Evolutionary conservation across 2,888 invertebrate genomes (phyloP), one percentile per base, ranked within the genome.

Genomic region (Orthosia cruda): DNA sequence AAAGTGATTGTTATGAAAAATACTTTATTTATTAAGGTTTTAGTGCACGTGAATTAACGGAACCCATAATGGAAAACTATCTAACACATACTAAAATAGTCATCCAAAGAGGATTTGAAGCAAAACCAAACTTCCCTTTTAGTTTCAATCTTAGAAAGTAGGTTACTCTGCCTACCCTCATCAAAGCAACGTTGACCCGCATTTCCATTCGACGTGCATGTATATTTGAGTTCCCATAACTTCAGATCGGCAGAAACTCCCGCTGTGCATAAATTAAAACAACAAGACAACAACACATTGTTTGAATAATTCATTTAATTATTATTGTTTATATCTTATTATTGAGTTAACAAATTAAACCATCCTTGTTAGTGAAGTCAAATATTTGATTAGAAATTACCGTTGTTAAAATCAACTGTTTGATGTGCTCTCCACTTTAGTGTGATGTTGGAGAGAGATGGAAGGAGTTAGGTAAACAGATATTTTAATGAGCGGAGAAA

Each of bases 261-360:
- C 84, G 20, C 20, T 75, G 71, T 55, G 84, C 84, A 87, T 85
- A 81, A 77, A 87, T 85, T 87, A 85, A 80, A 85, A 85, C 52
- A 23, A 16, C 15, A 76, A 87, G 78, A 77, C 73, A 73, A 77
- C 73, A 73, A 74, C 79, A 79, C 57, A 62, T 71, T 74, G 72
- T 59, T 75, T 75, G 75, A 79, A 75, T 71, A 49, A 79, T 75
- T 71, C 71, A 75, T 75, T 79, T 23, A 79, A 75, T 75, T 61
- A 75, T 75, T 85, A 78, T 79, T 86, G 88, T 88, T 88, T 88
- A 71, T 54, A 52, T 58, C n/a, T 40, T 59, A 49, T 49, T 54
- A 88, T 83, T 74, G 57, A 76, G 77, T 87, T 86, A 81, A 52
- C 74, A 78, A 81, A 88, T 87, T 80, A 81, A 72, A 63, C 57